Conservation (phyloP, 2,113 vertebrate genomes). For the Talpa occidentalis region DNA sequence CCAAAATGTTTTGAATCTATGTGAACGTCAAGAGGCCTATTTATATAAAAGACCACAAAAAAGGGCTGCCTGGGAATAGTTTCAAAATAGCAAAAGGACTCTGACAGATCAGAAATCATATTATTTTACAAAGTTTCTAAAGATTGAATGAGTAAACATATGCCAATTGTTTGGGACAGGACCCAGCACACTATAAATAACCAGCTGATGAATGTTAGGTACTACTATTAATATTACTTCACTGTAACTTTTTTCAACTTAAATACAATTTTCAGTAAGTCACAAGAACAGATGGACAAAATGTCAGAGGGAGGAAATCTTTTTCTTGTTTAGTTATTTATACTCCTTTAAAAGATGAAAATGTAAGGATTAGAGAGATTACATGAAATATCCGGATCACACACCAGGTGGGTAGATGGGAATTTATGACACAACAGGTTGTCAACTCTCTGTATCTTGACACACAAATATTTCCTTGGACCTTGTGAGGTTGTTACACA, state of each 20-base stretch:
- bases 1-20: background rate
- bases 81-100: background rate
- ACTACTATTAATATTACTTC: background rate
- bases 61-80: background rate
- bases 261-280: slow-evolving; percentile 3
- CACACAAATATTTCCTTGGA: background rate
- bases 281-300: background rate
- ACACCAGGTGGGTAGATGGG: background rate
- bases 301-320: background rate
- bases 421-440: background rate
- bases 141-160: background rate
- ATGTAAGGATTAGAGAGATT: background rate
- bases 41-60: background rate
- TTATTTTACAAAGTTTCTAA: slow-evolving; percentile 1
- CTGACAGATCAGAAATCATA: background rate
- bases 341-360: background rate
- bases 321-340: background rate
- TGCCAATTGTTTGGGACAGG: background rate
- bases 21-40: background rate
- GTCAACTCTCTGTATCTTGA: background rate
- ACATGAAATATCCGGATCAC: background rate
- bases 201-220: background rate
- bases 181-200: background rate
- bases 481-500: background rate
- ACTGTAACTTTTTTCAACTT: background rate